A percentile compares a stretch with the other conserved stretches of the same genome.
Evolutionary conservation across 2,113 vertebrate species (phyloP).

Genomic region (Tachycineta bicolor): DNA sequence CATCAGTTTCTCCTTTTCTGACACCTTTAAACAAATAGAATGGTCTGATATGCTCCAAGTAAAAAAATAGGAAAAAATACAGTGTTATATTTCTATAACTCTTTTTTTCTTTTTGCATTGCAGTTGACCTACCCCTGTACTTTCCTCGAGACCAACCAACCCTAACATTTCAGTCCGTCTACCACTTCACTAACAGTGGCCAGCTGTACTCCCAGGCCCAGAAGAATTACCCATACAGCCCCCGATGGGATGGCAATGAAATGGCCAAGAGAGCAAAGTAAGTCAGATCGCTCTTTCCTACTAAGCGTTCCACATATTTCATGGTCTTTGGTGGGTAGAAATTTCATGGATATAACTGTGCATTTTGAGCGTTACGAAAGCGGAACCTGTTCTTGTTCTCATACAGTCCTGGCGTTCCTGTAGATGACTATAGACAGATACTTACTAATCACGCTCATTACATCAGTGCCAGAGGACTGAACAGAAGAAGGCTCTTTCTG

Average conservation of each 20-base stretch:
- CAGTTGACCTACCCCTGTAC: slow-evolving; percentile 96
- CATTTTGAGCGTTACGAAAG: not conserved
- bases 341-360: not conserved
- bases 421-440: not conserved
- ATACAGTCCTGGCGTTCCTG: fast-evolving
- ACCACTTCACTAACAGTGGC: slow-evolving; percentile 97
- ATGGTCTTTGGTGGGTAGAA: not conserved
- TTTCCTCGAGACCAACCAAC: slow-evolving; percentile 97
- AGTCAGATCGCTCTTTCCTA: slow-evolving; percentile 57
- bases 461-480: not conserved
- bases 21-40: not conserved
- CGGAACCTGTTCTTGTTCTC: not conserved
- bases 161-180: slow-evolving; percentile 96
- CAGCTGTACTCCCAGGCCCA: slow-evolving; percentile 97
- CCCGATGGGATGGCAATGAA: slow-evolving; percentile 98
- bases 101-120: slow-evolving; percentile 14
- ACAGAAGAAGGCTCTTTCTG: not conserved
- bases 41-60: not conserved
- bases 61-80: not conserved
- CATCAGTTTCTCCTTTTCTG: not conserved
- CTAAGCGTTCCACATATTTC: not conserved
- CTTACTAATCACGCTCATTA: not conserved
- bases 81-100: not conserved
- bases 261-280: slow-evolving; percentile 99
- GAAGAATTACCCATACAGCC: slow-evolving; percentile 98